Conservation (phyloP, 1,140 invertebrate genomes). For the Drosophila repleta region DNA sequence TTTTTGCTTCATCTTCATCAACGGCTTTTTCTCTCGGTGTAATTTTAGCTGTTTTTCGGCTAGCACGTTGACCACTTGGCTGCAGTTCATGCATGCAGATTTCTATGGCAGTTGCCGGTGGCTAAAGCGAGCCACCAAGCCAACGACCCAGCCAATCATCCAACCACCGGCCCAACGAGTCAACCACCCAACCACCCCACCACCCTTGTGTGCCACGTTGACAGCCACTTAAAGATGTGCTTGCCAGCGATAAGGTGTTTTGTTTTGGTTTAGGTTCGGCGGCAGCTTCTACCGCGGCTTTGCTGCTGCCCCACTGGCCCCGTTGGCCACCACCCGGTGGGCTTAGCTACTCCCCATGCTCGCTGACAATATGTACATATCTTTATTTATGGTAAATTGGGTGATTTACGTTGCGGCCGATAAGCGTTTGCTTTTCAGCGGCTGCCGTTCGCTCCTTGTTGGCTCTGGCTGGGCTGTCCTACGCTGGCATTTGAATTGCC, state of each 20-base stretch:
- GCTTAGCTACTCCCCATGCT: constrained; percentile 1
- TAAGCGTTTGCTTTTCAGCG: constrained; percentile 81
- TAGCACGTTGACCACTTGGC: background rate
- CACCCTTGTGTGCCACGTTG: constrained; percentile 46
- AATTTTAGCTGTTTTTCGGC: background rate
- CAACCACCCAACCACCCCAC: background rate
- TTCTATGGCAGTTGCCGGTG: constrained; percentile 23
- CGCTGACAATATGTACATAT: constrained; percentile 80
- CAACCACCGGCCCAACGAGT: background rate
- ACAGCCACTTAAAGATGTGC: constrained; percentile 82
- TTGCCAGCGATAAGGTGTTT: constrained; percentile 76
- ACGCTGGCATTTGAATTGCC: constrained; percentile 72
- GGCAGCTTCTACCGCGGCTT: constrained; percentile 31
- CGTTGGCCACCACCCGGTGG: background rate
- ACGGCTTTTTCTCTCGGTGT: background rate
- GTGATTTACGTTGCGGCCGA: constrained; percentile 82
- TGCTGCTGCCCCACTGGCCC: background rate
- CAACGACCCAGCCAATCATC: background rate
- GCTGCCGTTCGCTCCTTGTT: constrained; percentile 23
- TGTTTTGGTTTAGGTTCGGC: constrained; percentile 51
- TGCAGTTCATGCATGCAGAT: constrained; percentile 35
- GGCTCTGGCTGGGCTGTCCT: constrained; percentile 9
- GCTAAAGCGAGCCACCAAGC: background rate
- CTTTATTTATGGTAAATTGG: constrained; percentile 83
- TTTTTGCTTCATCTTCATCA: background rate